Conservation (phyloP, 1,140 invertebrate genomes). For the Diachasmimorpha longicaudata region DNA sequence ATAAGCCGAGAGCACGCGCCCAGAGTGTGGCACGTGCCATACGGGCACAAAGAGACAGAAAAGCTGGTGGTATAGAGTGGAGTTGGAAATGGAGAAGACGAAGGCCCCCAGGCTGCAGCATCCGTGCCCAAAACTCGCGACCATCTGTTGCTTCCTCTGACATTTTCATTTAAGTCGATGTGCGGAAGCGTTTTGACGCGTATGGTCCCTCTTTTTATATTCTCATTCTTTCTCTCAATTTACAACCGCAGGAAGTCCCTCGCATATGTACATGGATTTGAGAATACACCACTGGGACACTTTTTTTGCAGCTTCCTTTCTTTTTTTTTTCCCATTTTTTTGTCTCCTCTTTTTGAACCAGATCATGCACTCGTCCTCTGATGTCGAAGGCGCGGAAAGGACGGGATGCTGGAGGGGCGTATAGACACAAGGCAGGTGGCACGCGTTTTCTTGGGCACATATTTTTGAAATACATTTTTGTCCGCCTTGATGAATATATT, state of each 20-base stretch:
- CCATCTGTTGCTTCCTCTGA: constrained; percentile 50
- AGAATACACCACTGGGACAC: constrained; percentile 5
- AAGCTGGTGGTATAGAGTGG: constrained; percentile 3
- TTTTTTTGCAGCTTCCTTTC: neutral
- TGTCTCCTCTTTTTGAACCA: neutral
- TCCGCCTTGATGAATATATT: neutral
- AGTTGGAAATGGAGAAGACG: constrained; percentile 9
- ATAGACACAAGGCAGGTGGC: neutral
- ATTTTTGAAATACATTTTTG: neutral
- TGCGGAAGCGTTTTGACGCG: constrained; percentile 21
- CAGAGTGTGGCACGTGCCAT: constrained; percentile 39
- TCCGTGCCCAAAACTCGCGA: constrained; percentile 34
- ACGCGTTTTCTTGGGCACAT: constrained; percentile 2
- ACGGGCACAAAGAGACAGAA: constrained; percentile 35
- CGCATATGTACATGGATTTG: neutral
- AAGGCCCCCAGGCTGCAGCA: constrained; percentile 35
- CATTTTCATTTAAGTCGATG: constrained; percentile 40
- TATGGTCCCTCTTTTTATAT: neutral
- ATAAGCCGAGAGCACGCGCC: neutral
- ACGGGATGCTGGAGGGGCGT: neutral
- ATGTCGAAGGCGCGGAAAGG: neutral
- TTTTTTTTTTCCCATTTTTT: neutral
- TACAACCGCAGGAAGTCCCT: constrained; percentile 1
- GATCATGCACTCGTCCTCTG: neutral
- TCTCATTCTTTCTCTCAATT: neutral